Base-by-base conservation (phyloP, 2,113 vertebrate genomes). In the Mystacornis crossleyi region DNA sequence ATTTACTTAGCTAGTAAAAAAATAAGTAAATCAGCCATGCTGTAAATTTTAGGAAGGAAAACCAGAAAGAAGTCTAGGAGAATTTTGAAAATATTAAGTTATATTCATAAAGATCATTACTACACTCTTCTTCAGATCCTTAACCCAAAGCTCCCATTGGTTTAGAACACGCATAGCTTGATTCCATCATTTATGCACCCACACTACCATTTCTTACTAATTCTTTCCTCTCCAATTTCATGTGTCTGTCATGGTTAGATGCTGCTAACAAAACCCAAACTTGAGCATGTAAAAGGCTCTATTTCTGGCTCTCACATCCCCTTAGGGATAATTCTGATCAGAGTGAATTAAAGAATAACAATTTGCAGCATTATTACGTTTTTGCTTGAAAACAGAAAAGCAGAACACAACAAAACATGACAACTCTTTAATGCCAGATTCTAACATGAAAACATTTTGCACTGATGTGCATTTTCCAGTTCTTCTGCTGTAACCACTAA, bases 11-110 rank as follows among this genome's bases (percentile, higher is more conserved):
- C 25, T 31, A 17, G 2, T 19, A 2, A 69, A 29, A n/a, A 45
- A 43, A 28, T 1, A 45, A 43, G 19, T 8, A 8, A n/a, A 40
- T 43, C 20, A 28, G 3, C 4, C 5, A 6, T 18, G 4, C 4
- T 58, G 50, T 54, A 66, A 33, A 58, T 58, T 86, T 65, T 38
- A 78, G 14, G 17, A 42, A 58, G 54, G 23, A 20, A 69, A 65
- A 50, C 19, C 21, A 62, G 8, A 69, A 61, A 53, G 11, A 45
- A 33, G 2, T 6, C 18, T 33, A 75, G 12, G 4, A 58, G 6
- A 79, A 34, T 14, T 87, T 47, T 77, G 14, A 40, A 58, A 73
- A 58, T 57, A 47, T 36, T 54, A 31, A 18, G 3, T 70, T 80
- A 19, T 26, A 13, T 28, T 73, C 23, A 36, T 12, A 54, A 6